Percentiles rank a stretch among this genome's conserved stretches.
Conservation (phyloP, 2,797 vertebrate genomes). For the Pachyuromys duprasi region DNA sequence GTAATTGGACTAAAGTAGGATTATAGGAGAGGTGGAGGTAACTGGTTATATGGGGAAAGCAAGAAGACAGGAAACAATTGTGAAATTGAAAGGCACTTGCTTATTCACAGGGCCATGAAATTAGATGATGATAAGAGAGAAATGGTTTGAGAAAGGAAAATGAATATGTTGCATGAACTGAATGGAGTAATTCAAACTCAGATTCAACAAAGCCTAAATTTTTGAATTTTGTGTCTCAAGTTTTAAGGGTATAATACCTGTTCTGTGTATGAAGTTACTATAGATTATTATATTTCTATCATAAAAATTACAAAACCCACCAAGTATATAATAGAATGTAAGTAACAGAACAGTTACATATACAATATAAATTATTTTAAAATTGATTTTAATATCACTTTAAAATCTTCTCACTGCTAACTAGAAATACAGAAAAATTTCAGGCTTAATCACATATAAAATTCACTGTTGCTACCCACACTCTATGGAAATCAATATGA, state of each 20-base stretch:
- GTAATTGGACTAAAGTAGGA: neutral
- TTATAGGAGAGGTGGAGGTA: neutral
- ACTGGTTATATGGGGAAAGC: neutral
- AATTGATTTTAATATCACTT: neutral
- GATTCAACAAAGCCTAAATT: neutral
- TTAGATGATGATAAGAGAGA: neutral
- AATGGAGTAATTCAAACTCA: neutral
- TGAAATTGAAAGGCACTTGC: neutral
- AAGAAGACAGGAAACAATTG: neutral
- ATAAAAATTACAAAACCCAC: neutral
- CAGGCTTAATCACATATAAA: neutral
- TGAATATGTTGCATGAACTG: neutral
- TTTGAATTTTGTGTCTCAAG: neutral
- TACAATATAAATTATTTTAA: neutral
- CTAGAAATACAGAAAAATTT: neutral
- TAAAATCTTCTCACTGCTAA: neutral
- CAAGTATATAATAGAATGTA: neutral
- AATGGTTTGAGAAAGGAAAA: neutral
- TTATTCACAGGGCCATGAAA: neutral
- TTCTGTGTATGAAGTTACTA: neutral
- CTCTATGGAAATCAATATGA: no score
- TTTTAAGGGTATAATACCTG: neutral
- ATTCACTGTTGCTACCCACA: neutral
- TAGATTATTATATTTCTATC: neutral
- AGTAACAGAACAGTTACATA: neutral